Conservation (phyloP, 23 tunicate species). For the Oikopleura dioica region DNA sequence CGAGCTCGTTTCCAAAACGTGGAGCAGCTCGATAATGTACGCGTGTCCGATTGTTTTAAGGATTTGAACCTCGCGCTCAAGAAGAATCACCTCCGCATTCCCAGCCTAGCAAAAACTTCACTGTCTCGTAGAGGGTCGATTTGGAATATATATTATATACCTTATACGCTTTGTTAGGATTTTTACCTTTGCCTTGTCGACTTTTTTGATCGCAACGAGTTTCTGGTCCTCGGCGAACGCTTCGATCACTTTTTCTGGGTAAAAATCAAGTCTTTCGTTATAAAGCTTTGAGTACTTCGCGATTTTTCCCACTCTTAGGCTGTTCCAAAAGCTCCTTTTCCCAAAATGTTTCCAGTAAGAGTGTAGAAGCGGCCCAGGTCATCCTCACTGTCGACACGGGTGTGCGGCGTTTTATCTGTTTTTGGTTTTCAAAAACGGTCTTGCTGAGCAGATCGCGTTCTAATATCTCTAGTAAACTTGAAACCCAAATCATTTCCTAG, state of each 20-base stretch:
- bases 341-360: neutral
- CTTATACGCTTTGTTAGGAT: too few species aligned
- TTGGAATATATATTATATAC: too few species aligned
- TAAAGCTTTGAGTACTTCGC: too few species aligned
- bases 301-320: neutral
- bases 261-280: too few species aligned
- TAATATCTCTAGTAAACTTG: too few species aligned
- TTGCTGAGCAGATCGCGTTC: too few species aligned
- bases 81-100: neutral
- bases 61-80: slow-evolving; percentile 3
- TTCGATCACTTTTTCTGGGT: too few species aligned
- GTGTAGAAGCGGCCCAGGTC: neutral
- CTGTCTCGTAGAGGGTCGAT: neutral
- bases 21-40: neutral
- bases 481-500: too few species aligned
- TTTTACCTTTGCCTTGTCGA: slow-evolving; percentile 4
- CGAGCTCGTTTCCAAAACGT: neutral
- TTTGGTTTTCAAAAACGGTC: neutral
- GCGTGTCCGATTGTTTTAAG: neutral
- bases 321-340: neutral
- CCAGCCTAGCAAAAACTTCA: neutral
- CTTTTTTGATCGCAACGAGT: neutral
- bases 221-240: neutral
- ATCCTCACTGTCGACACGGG: neutral
- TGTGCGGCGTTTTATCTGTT: neutral